A percentile compares a stretch with the other conserved stretches of the same genome.
Evolutionary conservation across 2,888 invertebrate genomes (phyloP).

Genomic region (Agonum fuliginosum): DNA sequence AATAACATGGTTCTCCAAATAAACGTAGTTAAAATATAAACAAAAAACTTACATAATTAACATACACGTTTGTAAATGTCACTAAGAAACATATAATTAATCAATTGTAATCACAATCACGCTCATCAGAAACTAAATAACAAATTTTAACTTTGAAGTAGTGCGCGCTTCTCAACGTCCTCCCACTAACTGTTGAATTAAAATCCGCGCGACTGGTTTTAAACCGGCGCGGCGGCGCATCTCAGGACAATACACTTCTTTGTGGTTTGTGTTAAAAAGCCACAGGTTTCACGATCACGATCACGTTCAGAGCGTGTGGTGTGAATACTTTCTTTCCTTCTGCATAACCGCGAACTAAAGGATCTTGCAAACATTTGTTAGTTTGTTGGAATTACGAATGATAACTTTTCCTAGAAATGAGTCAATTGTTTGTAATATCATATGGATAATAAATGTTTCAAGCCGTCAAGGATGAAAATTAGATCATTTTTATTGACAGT

Average conservation of each 20-base stretch:
- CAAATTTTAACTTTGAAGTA: not conserved
- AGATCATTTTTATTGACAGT: too few relatives aligned
- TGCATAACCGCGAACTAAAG: not conserved
- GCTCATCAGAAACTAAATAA: not conserved
- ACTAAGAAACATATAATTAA: not conserved
- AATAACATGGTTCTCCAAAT: too few relatives aligned
- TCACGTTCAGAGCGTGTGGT: slow-evolving; percentile 1
- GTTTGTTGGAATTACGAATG: not conserved
- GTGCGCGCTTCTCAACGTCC: not conserved
- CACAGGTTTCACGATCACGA: not conserved
- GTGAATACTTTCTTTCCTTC: not conserved
- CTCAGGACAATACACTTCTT: not conserved
- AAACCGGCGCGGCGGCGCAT: not conserved
- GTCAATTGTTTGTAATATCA: too few relatives aligned
- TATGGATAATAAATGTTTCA: too few relatives aligned
- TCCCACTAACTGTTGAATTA: not conserved
- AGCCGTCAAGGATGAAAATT: too few relatives aligned
- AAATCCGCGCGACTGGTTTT: not conserved
- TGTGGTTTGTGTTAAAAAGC: not conserved
- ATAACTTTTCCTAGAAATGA: not conserved
- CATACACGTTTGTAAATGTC: not conserved
- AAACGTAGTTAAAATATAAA: not conserved
- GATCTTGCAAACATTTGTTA: not conserved
- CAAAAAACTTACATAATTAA: not conserved
- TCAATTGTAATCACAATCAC: not conserved